Conservation (phyloP, 2,888 invertebrate species). For the Trichogramma evanescens region DNA sequence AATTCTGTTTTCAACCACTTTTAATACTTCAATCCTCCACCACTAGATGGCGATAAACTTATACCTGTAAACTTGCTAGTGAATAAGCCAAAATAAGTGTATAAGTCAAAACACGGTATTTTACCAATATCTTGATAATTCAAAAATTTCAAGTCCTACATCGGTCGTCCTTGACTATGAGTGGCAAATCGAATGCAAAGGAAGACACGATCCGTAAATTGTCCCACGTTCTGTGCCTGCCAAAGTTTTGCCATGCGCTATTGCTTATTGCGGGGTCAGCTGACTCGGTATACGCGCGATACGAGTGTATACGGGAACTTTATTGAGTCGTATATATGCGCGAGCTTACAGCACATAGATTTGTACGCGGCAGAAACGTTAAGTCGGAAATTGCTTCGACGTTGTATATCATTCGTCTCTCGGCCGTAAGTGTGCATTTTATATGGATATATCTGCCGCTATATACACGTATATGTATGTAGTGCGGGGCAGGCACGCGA, state of each 20-base stretch:
- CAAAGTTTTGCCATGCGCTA: slow-evolving; percentile 6
- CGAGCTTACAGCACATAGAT: neutral
- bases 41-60: too few relatives aligned
- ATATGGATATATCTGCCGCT: neutral
- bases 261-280: too few relatives aligned
- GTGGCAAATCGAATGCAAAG: slow-evolving; percentile 14
- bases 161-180: slow-evolving; percentile 1
- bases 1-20: too few relatives aligned
- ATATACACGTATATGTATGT: neutral
- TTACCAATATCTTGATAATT: too few relatives aligned
- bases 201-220: neutral
- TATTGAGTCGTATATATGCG: neutral
- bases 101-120: too few relatives aligned
- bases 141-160: neutral
- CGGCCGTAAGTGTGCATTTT: too few relatives aligned
- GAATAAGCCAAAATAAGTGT: too few relatives aligned
- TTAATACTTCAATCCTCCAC: too few relatives aligned
- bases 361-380: slow-evolving; percentile 1
- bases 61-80: too few relatives aligned
- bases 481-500: neutral
- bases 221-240: slow-evolving; percentile 9
- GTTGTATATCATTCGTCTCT: neutral
- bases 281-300: too few relatives aligned
- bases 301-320: neutral
- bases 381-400: slow-evolving; percentile 16